Evolutionary conservation across 2,888 invertebrate species (phyloP).

Genomic region (Pristionchus japonicus): DNA sequence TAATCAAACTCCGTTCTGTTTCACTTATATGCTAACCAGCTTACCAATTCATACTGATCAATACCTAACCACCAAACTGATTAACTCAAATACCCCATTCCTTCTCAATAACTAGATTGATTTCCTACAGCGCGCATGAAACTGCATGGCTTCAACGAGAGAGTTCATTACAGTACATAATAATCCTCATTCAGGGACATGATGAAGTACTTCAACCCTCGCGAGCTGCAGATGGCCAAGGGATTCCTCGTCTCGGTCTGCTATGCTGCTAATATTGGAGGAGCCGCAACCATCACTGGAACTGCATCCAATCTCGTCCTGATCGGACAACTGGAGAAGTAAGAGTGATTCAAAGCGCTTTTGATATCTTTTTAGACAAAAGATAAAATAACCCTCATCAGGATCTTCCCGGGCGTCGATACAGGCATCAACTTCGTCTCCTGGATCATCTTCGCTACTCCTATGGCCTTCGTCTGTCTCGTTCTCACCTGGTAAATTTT

Average conservation of each 20-base stretch:
- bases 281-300: constrained; percentile 71
- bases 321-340: constrained; percentile 68
- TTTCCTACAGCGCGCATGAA: background rate
- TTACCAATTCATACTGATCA: background rate
- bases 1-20: too few relatives aligned
- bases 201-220: constrained; percentile 54
- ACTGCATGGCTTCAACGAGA: background rate
- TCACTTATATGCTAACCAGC: too few relatives aligned
- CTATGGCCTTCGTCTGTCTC: constrained; percentile 60
- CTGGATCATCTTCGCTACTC: constrained; percentile 69
- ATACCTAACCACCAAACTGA: background rate
- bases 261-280: constrained; percentile 72
- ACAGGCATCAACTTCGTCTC: constrained; percentile 68
- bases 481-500: constrained; percentile 57
- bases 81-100: background rate
- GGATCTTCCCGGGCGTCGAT: constrained; percentile 60
- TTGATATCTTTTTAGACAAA: background rate
- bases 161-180: background rate
- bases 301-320: constrained; percentile 70
- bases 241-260: constrained; percentile 69
- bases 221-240: constrained; percentile 65
- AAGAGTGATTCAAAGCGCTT: constrained; percentile 20
- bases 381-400: background rate
- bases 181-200: constrained; percentile 48
- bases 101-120: background rate